These are phyloP conservation scores for Channallabes apus DNA, from an alignment of 2,797 vertebrate genomes.

Conservation along the genomic window DNA sequence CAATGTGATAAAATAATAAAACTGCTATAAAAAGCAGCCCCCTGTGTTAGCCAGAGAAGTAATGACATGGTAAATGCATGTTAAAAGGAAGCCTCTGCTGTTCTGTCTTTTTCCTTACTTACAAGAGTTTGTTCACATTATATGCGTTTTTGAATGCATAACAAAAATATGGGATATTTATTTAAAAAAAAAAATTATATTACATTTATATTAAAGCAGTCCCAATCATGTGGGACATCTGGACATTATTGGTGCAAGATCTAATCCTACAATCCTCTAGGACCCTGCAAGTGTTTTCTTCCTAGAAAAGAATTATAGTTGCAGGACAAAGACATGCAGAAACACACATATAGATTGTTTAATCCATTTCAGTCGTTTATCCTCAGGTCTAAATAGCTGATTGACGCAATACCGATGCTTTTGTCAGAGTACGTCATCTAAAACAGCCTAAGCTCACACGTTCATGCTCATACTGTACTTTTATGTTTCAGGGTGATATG, in stretches of 20 bases:
- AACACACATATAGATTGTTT: not conserved
- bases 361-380: not conserved
- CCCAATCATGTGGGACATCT: not conserved
- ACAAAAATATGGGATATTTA: not conserved
- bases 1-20: not conserved
- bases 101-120: not conserved
- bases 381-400: not conserved
- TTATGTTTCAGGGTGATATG: conserved; percentile 37
- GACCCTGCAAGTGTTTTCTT: not conserved
- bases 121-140: not conserved
- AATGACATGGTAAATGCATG: no score
- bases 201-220: no score
- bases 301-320: not conserved
- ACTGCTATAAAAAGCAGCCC: not conserved
- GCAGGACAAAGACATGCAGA: not conserved
- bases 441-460: not conserved
- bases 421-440: not conserved
- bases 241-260: not conserved
- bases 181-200: no score
- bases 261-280: not conserved
- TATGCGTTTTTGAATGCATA: not conserved
- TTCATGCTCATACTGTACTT: conserved; percentile 9
- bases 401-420: not conserved
- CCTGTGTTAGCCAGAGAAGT: not conserved
- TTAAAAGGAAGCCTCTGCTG: not conserved